Base-by-base conservation (phyloP, 1,140 invertebrate genomes). In the Eupeodes corollae region DNA sequence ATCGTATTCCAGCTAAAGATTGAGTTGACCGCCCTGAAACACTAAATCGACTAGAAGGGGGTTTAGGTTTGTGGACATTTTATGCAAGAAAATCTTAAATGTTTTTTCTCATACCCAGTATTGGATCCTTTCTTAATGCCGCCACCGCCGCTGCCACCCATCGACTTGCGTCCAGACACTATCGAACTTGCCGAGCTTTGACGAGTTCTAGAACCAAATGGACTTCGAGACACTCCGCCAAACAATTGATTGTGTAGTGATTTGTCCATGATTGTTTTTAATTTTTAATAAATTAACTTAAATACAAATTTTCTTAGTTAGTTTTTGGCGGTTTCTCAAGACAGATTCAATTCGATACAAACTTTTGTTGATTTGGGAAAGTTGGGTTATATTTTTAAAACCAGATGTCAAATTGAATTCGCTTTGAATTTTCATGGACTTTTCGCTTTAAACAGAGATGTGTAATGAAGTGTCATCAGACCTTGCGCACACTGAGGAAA, bases 1-100 rank as follows among this genome's bases (percentile, higher is more conserved):
- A 80, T 53, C 81, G 79, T 40, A 88, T 78, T 11, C 85, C 70
- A 69, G 84, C 79, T n/a, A 79, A 73, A 3, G 78, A 79, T 48
- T 80, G 78, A 50, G 75, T 77, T 2, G 79, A 78, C 34, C 78
- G 72, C 11, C 73, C 76, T 0, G 79, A 79, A 9, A 76, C 54
- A 51, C 77, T 80, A 11, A 74, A 56, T 31, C 73, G 70, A 40
- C 78, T 80, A 55, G 73, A 62, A 47, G 9, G n/a, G n/a, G n/a
- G n/a, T n/a, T 15, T 8, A 42, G 9, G 21, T 46, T 19, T 38
- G 15, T 12, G 5, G 8, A 1, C 8, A 21, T 5, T 2, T 18
- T 37, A 16, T 35, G 21, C 8, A 6, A 9, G 13, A 16, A n/a
- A n/a, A n/a, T n/a, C n/a, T 3, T 31, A 47, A 32, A 19, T 32